A percentile compares a stretch with the other conserved stretches of the same genome.
Evolutionary conservation across 1,140 invertebrate species (phyloP).

Genomic region (Eubasilissa regina): DNA sequence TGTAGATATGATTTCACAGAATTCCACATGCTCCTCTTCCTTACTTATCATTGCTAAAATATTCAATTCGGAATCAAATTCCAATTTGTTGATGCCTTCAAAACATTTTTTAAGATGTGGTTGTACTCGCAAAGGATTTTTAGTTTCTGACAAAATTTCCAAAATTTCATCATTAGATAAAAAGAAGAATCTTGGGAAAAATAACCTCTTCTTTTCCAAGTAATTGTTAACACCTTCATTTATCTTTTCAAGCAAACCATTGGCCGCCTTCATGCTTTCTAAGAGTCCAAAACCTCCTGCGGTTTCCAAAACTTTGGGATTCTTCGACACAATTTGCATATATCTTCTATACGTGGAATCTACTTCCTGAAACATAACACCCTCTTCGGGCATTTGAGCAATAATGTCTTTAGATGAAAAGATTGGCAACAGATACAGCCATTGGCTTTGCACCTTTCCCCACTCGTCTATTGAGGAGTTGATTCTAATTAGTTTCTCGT

Average conservation of each 20-base stretch:
- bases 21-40: constrained; percentile 85
- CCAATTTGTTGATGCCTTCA: constrained; percentile 81
- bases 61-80: constrained; percentile 84
- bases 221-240: constrained; percentile 92
- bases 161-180: constrained; percentile 96
- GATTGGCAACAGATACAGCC: constrained; percentile 94
- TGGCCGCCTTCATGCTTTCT: constrained; percentile 83
- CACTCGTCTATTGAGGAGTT: constrained; percentile 90
- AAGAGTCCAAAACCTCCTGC: constrained; percentile 82
- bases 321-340: constrained; percentile 81
- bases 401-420: constrained; percentile 96
- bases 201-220: constrained; percentile 92
- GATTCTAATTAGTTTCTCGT: constrained; percentile 83
- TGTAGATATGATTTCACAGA: constrained; percentile 82
- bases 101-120: constrained; percentile 95
- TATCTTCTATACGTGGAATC: constrained; percentile 85
- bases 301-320: constrained; percentile 83
- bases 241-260: constrained; percentile 84
- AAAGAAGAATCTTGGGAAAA: constrained; percentile 95
- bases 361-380: constrained; percentile 82
- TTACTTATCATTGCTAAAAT: constrained; percentile 90
- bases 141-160: constrained; percentile 94
- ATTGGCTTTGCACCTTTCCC: constrained; percentile 90
- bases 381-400: constrained; percentile 94
- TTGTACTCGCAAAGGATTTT: constrained; percentile 90